Evolutionary conservation across 2,888 invertebrate species (phyloP), one percentile per base, ranked within the genome.

Genomic region (Heliconius sara): DNA sequence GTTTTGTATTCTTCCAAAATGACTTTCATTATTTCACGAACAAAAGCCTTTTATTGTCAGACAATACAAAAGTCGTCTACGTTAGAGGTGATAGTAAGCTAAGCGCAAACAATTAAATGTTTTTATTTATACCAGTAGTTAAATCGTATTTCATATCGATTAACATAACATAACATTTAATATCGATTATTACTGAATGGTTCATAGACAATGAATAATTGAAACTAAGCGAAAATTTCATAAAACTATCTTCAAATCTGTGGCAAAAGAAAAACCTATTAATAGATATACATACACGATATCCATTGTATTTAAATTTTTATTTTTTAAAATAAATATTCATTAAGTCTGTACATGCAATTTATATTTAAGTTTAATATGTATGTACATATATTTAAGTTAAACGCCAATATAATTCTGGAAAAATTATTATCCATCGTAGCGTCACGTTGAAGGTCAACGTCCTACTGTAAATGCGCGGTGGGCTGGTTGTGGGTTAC

Each of bases 1-100:
- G 75, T 70, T 79, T 80, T 82, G 79, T 80, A 68, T 75, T 73
- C 77, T 74, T 63, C 47, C 73, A 63, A 80, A 79, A 76, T 71
- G 77, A 70, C 72, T 72, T 78, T 81, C 68, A 70, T 76, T 80
- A 65, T 76, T 68, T 47, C 30, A 80, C 63, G 66, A 80, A 82
- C 80, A 79, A 82, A 75, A 52, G 77, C 70, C 52, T 72, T 73
- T 72, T 73, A 78, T 73, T 66, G 66, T 79, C 60, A 76, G 68
- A 72, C 79, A 76, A 82, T 80, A 80, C 65, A 72, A 70, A 77
- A 73, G 75, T 79, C 68, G 27, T 12, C 71, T 57, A 78, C 76
- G 74, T 78, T 77, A 71, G 3, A 60, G 70, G 66, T 73, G 67
- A 73, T 75, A 60, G 30, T 57, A 19, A 78, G 19, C n/a, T 22